Conservation (phyloP, 2,797 vertebrate genomes). For the Stomatorhinus walkeri region DNA sequence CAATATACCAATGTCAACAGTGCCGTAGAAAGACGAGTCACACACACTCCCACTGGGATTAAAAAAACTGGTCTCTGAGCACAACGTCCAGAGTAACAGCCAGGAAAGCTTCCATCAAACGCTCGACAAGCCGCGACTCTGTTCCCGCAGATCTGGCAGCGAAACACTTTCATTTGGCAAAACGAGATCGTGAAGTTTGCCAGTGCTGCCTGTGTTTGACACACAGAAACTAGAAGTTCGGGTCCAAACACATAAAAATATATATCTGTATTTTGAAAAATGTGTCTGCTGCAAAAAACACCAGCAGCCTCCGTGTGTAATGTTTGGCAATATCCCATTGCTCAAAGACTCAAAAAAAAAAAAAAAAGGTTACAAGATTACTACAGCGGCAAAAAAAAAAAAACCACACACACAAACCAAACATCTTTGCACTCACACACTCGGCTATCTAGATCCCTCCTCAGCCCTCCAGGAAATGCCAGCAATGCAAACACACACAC, state of each 20-base stretch:
- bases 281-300: neutral
- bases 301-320: neutral
- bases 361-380: neutral
- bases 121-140: neutral
- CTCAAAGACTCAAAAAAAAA: neutral
- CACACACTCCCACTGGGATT: neutral
- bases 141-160: neutral
- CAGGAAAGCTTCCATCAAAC: neutral
- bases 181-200: neutral
- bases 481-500: conserved; percentile 2
- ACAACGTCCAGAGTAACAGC: neutral
- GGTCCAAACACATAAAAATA: conserved; percentile 2
- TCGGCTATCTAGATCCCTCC: neutral
- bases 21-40: neutral
- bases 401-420: neutral
- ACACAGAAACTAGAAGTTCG: neutral
- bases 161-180: neutral
- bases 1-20: neutral
- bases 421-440: neutral
- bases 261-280: neutral
- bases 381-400: neutral
- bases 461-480: neutral
- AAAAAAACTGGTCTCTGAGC: neutral
- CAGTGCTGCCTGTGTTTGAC: neutral
- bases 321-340: neutral